Percentiles rank a stretch among this genome's conserved stretches.
Conservation (phyloP, 2,888 invertebrate species). For the Drosophila tanythrix region DNA sequence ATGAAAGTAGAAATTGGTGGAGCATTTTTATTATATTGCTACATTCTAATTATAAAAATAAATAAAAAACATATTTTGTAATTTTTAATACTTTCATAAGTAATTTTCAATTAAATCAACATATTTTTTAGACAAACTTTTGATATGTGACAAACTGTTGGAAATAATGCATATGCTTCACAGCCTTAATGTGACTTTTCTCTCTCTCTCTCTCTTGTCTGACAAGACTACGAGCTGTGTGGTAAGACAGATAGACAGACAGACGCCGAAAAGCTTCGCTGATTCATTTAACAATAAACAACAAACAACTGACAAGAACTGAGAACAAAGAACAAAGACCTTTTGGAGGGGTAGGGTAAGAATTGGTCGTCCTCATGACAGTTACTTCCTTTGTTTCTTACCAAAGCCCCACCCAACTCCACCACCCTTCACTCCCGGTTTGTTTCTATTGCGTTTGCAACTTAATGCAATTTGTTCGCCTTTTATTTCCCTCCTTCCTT, state of each 20-base stretch:
- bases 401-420: background rate
- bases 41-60: background rate
- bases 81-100: background rate
- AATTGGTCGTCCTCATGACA: background rate
- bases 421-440: background rate
- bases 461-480: background rate
- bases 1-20: background rate
- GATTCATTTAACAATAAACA: conserved; percentile 8
- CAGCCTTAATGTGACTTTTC: background rate
- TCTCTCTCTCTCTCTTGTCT: background rate
- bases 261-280: conserved; percentile 5
- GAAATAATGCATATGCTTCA: background rate
- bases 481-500: background rate
- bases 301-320: conserved; percentile 4
- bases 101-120: background rate
- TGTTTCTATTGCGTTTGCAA: background rate
- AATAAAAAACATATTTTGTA: background rate
- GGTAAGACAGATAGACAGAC: background rate
- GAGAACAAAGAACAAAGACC: conserved; percentile 10
- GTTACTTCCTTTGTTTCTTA: background rate
- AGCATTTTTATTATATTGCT: background rate
- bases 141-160: background rate
- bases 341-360: background rate
- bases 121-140: background rate
- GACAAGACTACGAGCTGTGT: background rate